Percentiles rank a stretch among this genome's conserved stretches.
phyloP scores from a whole-genome alignment of 2,797 vertebrate genomes.

The Petrocephalus sullivani region DNA sequence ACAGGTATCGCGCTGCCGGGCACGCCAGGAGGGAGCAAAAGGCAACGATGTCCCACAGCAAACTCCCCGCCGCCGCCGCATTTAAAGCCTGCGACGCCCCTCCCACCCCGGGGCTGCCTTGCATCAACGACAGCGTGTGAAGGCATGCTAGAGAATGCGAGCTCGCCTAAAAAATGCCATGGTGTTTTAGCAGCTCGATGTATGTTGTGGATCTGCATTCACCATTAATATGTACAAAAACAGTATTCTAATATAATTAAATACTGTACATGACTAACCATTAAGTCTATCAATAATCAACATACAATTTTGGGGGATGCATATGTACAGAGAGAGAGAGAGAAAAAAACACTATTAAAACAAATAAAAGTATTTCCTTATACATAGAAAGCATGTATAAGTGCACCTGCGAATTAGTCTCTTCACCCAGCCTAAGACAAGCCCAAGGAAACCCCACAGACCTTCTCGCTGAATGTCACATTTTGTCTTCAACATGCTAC shows the following conservation, averaged over 20 bases:
- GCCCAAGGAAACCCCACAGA: constrained; percentile 16
- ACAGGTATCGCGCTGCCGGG: neutral
- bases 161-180: neutral
- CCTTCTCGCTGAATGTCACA: constrained; percentile 8
- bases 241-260: neutral
- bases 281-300: neutral
- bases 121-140: neutral
- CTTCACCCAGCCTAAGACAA: constrained; percentile 16
- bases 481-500: constrained; percentile 21
- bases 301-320: neutral
- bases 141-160: constrained; percentile 8
- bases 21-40: constrained; percentile 34
- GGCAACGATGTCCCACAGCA: constrained; percentile 44
- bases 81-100: neutral
- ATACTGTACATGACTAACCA: neutral
- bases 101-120: neutral
- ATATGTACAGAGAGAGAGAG: neutral
- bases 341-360: neutral
- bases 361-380: constrained; percentile 6
- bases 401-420: constrained; percentile 4
- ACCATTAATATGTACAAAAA: neutral
- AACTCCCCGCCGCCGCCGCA: neutral
- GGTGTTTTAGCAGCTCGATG: neutral
- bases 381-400: constrained; percentile 20
- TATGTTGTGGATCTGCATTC: neutral